Evolutionary conservation across 2,113 vertebrate genomes (phyloP), one percentile per base, ranked within the genome.

Genomic region (Elgaria multicarinata): DNA sequence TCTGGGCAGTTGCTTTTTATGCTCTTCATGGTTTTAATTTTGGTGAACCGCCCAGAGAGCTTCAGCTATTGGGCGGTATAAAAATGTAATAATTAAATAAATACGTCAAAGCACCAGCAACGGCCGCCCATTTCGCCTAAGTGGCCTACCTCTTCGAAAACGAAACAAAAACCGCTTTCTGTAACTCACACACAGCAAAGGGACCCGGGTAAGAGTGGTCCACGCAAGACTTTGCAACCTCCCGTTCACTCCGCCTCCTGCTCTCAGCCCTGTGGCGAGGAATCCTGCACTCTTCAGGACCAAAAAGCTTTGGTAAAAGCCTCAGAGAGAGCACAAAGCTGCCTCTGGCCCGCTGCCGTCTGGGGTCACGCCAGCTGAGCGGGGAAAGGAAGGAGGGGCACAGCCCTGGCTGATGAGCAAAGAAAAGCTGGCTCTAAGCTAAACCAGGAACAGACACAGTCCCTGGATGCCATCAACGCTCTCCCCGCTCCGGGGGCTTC

Each of bases 321-420:
- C 58, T 13, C 76, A 82, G 50, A 16, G 67, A 7, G 28, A 16
- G n/a, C 46, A 42, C 42, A 83, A 89, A 89, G 39, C 67, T 28
- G 14, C 53, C 79, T 75, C 36, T 89, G 87, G 87, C 87, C 87
- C 31, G 53, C 24, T 83, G 69, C 39, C 53, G 33, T n/a, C 39
- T 83, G 79, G 69, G 78, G 69, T 44, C 39, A 50, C 2, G 55
- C 87, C 71, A 89, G 42, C 62, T 64, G 42, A 75, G 22, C 18
- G 8, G 24, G 53, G 69, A n/a, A n/a, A 46, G 55, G 31, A 66
- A 62, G 46, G 46, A 67, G 81, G 78, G 18, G 12, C 71, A 67
- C 58, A 83, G 24, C 39, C 87, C 81, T 69, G 58, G 78, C 42
- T 28, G 87, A 83, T 62, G 69, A 88, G 78, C 78, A 88, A 88